Base-by-base conservation (phyloP, 1,140 invertebrate genomes). In the Protaetia brevitarsis region DNA sequence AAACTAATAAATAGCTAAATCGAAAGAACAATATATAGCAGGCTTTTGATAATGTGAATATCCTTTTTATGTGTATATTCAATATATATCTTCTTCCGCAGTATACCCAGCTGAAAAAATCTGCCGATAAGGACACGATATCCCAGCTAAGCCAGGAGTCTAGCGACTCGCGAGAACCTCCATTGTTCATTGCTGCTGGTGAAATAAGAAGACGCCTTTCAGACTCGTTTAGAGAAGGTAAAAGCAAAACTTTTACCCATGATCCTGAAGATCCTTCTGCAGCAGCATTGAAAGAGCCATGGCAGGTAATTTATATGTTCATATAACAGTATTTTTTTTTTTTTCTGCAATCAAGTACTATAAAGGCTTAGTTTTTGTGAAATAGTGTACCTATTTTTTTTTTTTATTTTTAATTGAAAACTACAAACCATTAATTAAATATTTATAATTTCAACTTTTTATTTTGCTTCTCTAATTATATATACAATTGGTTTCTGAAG, bases 181-280 rank as follows among this genome's bases (percentile, higher is more conserved):
- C 85, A 34, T 83, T 92, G 63, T 89, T 91, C 66, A 87, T 95
- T 68, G 89, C 92, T 57, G 95, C 96, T 41, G 92, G 93, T 29
- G 96, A 99, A 75, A 96, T 99, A 71, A 85, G 95, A 61, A 84
- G 92, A 29, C 82, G 95, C 51, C 83, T 98, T 19, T 93, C 89
- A 1, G 94, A 96, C 83, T 94, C 92, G 73, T 83, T 95, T 66
- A 85, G 88, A 76, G 84, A 89, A 70, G 85, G 88, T 75, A 86
- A 93, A 72, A 87, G 88, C 72, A 87, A 92, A 77, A 84, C 90
- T 56, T 97, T 97, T 79, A 86, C 87, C 74, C 87, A 94, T 71
- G 95, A 97, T 82, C 95, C 95, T 0, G 94, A 97, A 76, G 97
- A 99, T 81, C 96, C 97, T 0, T 98, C 96, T n/a, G 96, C 97